Conservation (phyloP, 2,797 vertebrate species). For the Oreochromis grahami region DNA sequence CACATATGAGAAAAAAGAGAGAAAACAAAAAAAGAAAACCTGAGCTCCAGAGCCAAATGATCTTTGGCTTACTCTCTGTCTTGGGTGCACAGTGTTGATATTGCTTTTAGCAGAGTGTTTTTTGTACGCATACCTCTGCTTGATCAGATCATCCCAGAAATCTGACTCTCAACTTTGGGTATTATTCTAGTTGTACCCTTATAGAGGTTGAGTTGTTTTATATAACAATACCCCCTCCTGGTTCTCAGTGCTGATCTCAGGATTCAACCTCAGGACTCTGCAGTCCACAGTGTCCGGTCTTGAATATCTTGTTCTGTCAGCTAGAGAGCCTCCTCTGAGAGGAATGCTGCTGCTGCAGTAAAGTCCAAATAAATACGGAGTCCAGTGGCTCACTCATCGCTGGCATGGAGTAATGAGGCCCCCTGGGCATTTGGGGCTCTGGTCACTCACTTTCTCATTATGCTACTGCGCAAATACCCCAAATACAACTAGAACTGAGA, state of each 20-base stretch:
- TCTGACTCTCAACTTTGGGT: constrained; percentile 57
- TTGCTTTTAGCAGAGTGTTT: constrained; percentile 64
- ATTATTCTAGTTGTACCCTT: constrained; percentile 58
- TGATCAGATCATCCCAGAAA: constrained; percentile 73
- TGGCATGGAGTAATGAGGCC: constrained; percentile 33
- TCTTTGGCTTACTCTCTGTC: constrained; percentile 40
- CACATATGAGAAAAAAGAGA: constrained; percentile 6
- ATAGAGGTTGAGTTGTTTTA: constrained; percentile 52
- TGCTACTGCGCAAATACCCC: constrained; percentile 8
- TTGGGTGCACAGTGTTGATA: constrained; percentile 42
- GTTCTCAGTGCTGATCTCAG: constrained; percentile 48
- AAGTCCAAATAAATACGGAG: constrained; percentile 65
- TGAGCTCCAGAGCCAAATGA: constrained; percentile 18
- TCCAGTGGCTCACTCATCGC: constrained; percentile 56
- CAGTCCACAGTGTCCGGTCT: constrained; percentile 28
- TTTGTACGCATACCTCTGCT: constrained; percentile 67
- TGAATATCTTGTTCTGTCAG: constrained; percentile 57
- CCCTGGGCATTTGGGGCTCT: constrained; percentile 19
- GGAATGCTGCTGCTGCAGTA: constrained; percentile 42
- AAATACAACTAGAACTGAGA: constrained; percentile 44
- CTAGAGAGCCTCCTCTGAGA: constrained; percentile 32
- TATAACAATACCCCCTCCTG: constrained; percentile 52
- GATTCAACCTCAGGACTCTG: constrained; percentile 49
- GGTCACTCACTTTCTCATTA: constrained; percentile 53
- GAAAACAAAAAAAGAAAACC: not conserved